These are phyloP conservation scores for Philotrypesis tridentata DNA, from an alignment of 1,140 invertebrate species.

Conservation along the genomic window DNA sequence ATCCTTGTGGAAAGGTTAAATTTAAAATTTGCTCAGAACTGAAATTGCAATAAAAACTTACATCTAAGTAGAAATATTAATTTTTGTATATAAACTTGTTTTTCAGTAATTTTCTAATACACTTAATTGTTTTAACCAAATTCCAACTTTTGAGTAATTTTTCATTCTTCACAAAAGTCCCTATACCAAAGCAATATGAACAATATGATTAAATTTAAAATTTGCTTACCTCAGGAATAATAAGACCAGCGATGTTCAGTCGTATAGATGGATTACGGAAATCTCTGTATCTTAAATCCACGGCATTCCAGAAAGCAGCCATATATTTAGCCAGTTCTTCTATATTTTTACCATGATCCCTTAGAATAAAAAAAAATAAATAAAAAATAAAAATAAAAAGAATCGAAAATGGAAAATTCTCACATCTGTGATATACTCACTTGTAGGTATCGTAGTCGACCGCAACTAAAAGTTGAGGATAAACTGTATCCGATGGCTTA, in stretches of 20 bases:
- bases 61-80: too few species aligned
- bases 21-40: too few species aligned
- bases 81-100: too few species aligned
- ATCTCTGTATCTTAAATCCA: constrained; percentile 47
- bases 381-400: not conserved
- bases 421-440: not conserved
- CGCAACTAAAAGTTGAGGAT: not conserved
- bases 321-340: constrained; percentile 36
- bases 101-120: too few species aligned
- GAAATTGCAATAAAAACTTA: too few species aligned
- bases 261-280: constrained; percentile 38
- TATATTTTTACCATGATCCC: constrained; percentile 31
- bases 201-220: not conserved
- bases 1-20: too few species aligned
- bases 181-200: too few species aligned
- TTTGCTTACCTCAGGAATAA: constrained; percentile 19
- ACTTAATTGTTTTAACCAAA: too few species aligned
- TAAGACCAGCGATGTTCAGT: constrained; percentile 48
- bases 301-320: constrained; percentile 49
- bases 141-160: too few species aligned
- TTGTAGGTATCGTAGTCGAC: constrained; percentile 10
- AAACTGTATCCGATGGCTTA: too few species aligned
- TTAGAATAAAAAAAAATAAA: not conserved
- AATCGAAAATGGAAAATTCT: not conserved
- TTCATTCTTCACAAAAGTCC: too few species aligned